Evolutionary conservation across 2,888 invertebrate species (phyloP), one percentile per base, ranked within the genome.

Genomic region (Onchidella celtica): DNA sequence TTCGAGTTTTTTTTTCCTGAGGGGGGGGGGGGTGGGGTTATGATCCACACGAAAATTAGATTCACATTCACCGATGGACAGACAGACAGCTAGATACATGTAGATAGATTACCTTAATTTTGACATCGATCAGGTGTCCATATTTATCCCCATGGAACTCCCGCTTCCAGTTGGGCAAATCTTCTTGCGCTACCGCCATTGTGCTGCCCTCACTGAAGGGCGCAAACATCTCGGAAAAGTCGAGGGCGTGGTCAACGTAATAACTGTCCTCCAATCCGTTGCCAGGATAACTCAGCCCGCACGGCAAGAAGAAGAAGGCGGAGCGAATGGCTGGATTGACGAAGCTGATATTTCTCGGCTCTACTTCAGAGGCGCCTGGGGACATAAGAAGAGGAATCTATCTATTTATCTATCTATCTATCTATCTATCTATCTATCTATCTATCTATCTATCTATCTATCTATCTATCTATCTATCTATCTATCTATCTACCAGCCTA

Each of bases 91-190:
- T n/a, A n/a, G n/a, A n/a, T n/a, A n/a, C n/a, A n/a, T n/a, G n/a
- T n/a, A n/a, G n/a, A n/a, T n/a, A 21, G 11, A 61, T 4, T 32
- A 65, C 65, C 65, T 29, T 65, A 29, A 65, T 65, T 59, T 78
- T 78, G 21, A 38, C 59, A 9, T 59, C 55, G 38, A 78, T 47
- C 36, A 78, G 78, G 21, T 68, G 69, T 36, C 21, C 36, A 69
- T 78, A 69, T 40, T 78, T 68, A 14, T 69, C 78, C n/a, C 78
- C 78, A 59, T 69, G 59, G 34, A 69, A 55, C 17, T 14, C 57
- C 3, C 69, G 69, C 38, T 78, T 78, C 78, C 78, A 78, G 36
- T 69, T 61, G 21, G 68, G 57, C 27, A 69, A 57, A 38, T 78
- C 78, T 38, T 78, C 78, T 27, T 69, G 36, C 2, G 32, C 34